Percentiles rank a stretch among this genome's conserved stretches.
phyloP scores from a whole-genome alignment of 1,140 invertebrate genomes.

The Radopholus similis region DNA sequence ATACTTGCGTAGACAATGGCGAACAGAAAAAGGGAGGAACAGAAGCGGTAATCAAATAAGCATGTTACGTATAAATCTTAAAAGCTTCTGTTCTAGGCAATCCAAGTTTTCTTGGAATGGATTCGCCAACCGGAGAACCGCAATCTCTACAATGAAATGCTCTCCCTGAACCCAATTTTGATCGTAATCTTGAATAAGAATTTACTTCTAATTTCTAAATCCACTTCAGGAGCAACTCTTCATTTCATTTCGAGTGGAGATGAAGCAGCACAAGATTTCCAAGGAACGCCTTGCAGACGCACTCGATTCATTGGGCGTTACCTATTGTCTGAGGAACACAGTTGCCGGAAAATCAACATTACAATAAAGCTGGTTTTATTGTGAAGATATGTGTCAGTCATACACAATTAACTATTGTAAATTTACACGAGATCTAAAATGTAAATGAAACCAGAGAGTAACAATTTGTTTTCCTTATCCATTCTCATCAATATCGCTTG shows the following conservation, averaged over 20 bases:
- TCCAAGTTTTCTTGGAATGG: conserved; percentile 1
- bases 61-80: not conserved
- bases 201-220: not conserved
- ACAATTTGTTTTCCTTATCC: no score
- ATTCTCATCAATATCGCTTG: no score
- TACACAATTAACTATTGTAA: no score
- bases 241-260: not conserved
- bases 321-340: conserved; percentile 1
- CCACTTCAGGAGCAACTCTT: conserved; percentile 8
- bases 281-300: conserved; percentile 1
- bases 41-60: not conserved
- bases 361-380: no score
- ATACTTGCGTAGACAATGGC: not conserved
- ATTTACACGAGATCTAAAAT: no score
- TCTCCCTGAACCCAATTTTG: conserved; percentile 9
- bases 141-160: conserved; percentile 10
- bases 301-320: conserved; percentile 12
- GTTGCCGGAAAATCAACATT: not conserved
- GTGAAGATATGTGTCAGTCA: no score
- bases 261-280: conserved; percentile 8
- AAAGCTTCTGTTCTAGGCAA: not conserved
- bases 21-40: not conserved
- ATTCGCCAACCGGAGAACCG: not conserved
- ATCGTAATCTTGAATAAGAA: not conserved
- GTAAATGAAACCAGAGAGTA: no score